Base-by-base conservation (phyloP, 2,113 vertebrate species). In the Castor canadensis region DNA sequence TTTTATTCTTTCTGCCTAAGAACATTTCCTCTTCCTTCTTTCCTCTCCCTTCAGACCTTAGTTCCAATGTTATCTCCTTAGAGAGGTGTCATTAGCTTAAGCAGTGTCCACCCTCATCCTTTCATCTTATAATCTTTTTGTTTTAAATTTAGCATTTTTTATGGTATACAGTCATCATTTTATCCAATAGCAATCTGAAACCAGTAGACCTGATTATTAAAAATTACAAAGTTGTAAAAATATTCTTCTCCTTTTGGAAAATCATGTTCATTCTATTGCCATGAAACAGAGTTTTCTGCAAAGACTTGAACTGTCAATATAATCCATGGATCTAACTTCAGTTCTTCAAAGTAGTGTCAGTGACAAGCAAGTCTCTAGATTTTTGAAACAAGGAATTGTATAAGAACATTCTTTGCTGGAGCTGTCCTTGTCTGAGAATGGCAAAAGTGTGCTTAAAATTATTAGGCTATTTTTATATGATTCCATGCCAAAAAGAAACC, bases 301-400 rank as follows among this genome's bases (percentile, higher is more conserved):
- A 99, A 99, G 47, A 99, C 99, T 20, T 99, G 99, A n/a, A 99
- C 99, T 0, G 98, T 99, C 89, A 99, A 64, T 0, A 98, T 98
- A 71, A 98, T 96, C 99, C 99, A 99, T 3, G 95, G 67, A 0
- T 97, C 96, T 84, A 98, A 82, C 62, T 97, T 98, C 20, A 98
- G 97, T 56, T 98, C 97, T 95, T 95, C 96, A 98, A 98, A 99
- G 97, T 98, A 98, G 84, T 45, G 77, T 98, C 85, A 99, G 22
- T 26, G 35, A 43, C 99, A 97, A 1, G 93, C 58, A 85, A 94
- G 79, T 98, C 49, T 98, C 97, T 24, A 99, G 98, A 66, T 98
- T 96, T 93, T 99, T 97, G 94, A 99, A 98, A 22, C 98, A 99
- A 69, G 98, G 98, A 76, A 99, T 84, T 1, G 98, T 99, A 87